phyloP scores from a whole-genome alignment of 1,140 invertebrate species.

The Oryzaephilus surinamensis region DNA sequence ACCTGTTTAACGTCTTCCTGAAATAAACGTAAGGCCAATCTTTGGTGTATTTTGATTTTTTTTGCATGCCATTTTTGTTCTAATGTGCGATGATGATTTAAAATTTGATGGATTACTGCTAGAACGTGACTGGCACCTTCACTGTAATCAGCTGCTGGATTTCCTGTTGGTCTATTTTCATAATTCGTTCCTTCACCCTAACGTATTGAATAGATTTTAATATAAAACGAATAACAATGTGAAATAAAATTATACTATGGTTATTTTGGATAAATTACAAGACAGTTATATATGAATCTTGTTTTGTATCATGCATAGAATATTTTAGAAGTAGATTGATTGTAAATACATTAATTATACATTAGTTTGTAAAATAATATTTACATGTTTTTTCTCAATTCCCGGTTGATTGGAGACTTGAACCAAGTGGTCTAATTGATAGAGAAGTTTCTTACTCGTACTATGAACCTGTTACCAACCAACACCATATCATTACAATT shows the following conservation, averaged over 20 bases:
- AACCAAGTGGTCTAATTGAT: conserved; percentile 89
- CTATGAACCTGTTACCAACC: conserved; percentile 73
- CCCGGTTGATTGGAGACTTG: conserved; percentile 89
- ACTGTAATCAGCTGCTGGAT: conserved; percentile 92
- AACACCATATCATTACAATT: conserved; percentile 35
- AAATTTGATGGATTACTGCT: conserved; percentile 85
- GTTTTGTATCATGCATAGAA: no score
- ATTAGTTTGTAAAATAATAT: conserved; percentile 26
- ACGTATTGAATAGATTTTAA: neutral
- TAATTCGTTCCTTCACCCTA: conserved; percentile 30
- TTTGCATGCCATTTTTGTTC: conserved; percentile 91
- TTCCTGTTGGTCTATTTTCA: conserved; percentile 42
- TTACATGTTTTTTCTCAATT: conserved; percentile 67
- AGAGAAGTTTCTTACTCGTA: conserved; percentile 91
- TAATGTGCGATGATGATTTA: conserved; percentile 83
- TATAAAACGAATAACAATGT: neutral
- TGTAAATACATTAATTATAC: neutral
- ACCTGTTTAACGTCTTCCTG: conserved; percentile 90
- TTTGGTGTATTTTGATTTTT: conserved; percentile 87
- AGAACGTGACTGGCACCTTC: conserved; percentile 84
- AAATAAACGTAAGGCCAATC: conserved; percentile 84
- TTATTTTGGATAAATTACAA: neutral
- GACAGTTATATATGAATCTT: neutral
- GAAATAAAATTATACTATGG: no score
- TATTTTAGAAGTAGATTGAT: neutral